Conservation (phyloP, 2,797 vertebrate species). For the Crocodylus rhombifer region DNA sequence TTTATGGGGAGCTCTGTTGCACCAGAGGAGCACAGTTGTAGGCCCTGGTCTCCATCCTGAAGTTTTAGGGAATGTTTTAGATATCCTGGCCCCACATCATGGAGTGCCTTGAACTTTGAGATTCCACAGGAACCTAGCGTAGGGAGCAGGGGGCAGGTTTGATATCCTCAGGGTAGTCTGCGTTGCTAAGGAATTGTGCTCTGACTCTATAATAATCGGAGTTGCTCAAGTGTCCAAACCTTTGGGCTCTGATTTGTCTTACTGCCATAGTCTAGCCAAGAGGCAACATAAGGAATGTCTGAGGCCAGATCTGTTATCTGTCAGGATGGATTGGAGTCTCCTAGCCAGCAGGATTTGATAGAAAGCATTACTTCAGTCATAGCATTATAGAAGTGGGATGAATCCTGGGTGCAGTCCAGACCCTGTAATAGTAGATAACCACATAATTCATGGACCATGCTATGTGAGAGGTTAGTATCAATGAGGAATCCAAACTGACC, state of each 20-base stretch:
- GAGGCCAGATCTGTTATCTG: not conserved
- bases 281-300: fast-evolving
- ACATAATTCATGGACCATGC: no score
- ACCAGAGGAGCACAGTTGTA: not conserved
- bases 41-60: not conserved
- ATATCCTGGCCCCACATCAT: not conserved
- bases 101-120: not conserved
- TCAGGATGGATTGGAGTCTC: no score
- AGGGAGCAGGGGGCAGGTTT: no score
- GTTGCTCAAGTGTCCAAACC: not conserved
- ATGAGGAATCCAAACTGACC: no score
- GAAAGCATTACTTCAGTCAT: no score
- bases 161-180: not conserved
- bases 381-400: no score
- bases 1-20: not conserved
- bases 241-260: not conserved
- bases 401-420: no score
- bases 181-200: constrained; percentile 3
- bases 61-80: not conserved
- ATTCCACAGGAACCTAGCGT: not conserved
- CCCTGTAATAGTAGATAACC: no score
- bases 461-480: no score
- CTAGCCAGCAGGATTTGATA: no score
- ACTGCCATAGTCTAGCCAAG: not conserved
- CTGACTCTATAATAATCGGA: constrained; percentile 17